Conservation (phyloP, 2,888 invertebrate species). For the Callosobruchus maculatus region DNA sequence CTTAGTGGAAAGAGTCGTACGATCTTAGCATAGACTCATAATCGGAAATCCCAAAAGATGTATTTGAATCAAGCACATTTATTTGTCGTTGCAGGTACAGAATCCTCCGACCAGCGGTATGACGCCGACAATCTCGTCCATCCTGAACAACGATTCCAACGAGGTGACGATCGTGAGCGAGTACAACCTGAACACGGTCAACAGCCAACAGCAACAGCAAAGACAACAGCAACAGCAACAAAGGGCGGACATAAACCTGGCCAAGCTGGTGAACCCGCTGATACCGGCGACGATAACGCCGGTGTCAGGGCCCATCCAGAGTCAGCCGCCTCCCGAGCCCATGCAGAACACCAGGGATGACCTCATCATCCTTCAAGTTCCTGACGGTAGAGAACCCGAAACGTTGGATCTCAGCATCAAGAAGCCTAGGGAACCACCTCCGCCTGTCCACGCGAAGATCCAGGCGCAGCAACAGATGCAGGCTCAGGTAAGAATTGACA, state of each 20-base stretch:
- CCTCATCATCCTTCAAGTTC: slow-evolving; percentile 60
- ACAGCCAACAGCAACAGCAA: slow-evolving; percentile 23
- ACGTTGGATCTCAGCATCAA: slow-evolving; percentile 76
- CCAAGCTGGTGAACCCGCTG: slow-evolving; percentile 51
- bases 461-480: slow-evolving; percentile 19
- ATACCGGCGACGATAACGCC: slow-evolving; percentile 69
- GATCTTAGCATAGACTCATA: too few species aligned
- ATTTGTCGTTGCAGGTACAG: slow-evolving; percentile 12
- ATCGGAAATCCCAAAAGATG: too few species aligned
- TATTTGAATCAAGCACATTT: too few species aligned
- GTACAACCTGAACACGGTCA: slow-evolving; percentile 45
- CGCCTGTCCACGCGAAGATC: slow-evolving; percentile 31
- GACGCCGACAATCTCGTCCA: slow-evolving; percentile 60
- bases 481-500: neutral
- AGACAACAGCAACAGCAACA: slow-evolving; percentile 26
- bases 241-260: slow-evolving; percentile 41
- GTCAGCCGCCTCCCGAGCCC: slow-evolving; percentile 36
- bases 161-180: slow-evolving; percentile 56
- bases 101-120: slow-evolving; percentile 45
- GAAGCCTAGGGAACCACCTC: slow-evolving; percentile 56
- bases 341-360: slow-evolving; percentile 51
- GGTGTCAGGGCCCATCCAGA: slow-evolving; percentile 51
- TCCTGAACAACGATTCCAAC: slow-evolving; percentile 55
- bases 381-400: slow-evolving; percentile 41
- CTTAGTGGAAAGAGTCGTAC: too few species aligned